Base-by-base conservation (phyloP, 64 coral and sea anemone genomes). In the Astreopora myriophthalma region DNA sequence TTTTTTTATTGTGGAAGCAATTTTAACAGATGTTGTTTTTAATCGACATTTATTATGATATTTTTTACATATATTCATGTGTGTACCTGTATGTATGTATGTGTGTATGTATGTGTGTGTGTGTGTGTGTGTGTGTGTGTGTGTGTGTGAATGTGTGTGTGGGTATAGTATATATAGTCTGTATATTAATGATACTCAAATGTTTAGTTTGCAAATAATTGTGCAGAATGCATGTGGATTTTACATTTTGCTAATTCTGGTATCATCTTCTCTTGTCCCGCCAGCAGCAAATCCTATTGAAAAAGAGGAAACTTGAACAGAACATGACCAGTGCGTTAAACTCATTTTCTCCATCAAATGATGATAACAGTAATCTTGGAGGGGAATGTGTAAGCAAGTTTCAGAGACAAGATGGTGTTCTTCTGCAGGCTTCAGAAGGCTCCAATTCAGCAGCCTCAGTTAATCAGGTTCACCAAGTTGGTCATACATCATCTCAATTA, bases 201-300 rank as follows among this genome's bases (percentile, higher is more conserved):
- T 96, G 79, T 96, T 96, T 93, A 87, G 79, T 44, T 84, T 88
- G 83, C 65, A 39, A 85, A n/a, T n/a, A n/a, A 89, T 71, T 85
- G 37, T 86, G 71, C 79, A 69, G 42, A 94, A 84, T 92, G 93
- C 91, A 89, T 86, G 81, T 64, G n/a, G 23, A 38, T 87, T 87
- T 87, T 90, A 48, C 89, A 84, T 74, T 83, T 36, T 39, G 71
- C 85, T 93, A 86, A 82, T 78, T 86, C 65, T 93, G 44, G 90
- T 86, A 86, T 94, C 93, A 89, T 94, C 85, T 71, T 85, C 76
- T 93, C 89, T 94, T 81, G 64, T 94, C 76, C 85, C 69, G 62
- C 90, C 91, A 96, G 95, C 87, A 96, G 95, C 87, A 87, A 96
- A 96, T 96, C 74, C 75, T 96, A 62, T 68, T 85, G 52, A 83